Percentiles rank a stretch among this genome's conserved stretches.
Evolutionary conservation across 2,888 invertebrate species (phyloP).

Genomic region (Ennomos quercinarius): DNA sequence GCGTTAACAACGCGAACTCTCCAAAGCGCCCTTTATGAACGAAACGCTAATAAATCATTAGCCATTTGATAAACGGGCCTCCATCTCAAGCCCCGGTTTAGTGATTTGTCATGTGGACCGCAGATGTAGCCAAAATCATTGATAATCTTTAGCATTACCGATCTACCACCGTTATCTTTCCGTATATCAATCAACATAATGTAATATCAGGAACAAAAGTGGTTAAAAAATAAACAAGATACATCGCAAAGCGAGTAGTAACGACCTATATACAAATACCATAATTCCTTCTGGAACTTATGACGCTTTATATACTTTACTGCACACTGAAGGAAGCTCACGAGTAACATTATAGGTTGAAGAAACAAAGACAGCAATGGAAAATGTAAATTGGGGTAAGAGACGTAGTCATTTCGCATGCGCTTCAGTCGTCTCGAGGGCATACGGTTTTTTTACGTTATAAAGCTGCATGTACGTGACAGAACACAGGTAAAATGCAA

Average conservation of each 20-base stretch:
- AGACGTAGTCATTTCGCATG: constrained; percentile 68
- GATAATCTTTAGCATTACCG: constrained; percentile 50
- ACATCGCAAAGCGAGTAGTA: constrained; percentile 70
- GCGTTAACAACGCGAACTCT: constrained; percentile 27
- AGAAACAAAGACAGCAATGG: constrained; percentile 52
- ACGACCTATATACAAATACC: constrained; percentile 68
- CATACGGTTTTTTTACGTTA: constrained; percentile 47
- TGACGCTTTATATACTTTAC: constrained; percentile 38
- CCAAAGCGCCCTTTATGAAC: constrained; percentile 36
- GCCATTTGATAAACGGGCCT: constrained; percentile 36
- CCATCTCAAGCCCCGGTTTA: constrained; percentile 26
- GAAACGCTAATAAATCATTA: constrained; percentile 42
- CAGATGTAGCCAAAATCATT: constrained; percentile 46
- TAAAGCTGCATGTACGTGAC: constrained; percentile 40
- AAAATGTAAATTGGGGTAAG: constrained; percentile 41
- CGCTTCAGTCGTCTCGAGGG: constrained; percentile 77
- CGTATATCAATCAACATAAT: constrained; percentile 59
- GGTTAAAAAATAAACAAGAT: constrained; percentile 77
- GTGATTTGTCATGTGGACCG: constrained; percentile 37
- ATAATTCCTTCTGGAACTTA: constrained; percentile 52
- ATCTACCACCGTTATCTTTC: constrained; percentile 29
- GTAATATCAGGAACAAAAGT: constrained; percentile 64
- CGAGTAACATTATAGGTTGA: constrained; percentile 1
- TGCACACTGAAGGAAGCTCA: constrained; percentile 50
- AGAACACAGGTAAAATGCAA: constrained; percentile 21